A percentile compares a stretch with the other conserved stretches of the same genome.
Conservation (phyloP, 2,797 vertebrate genomes). For the Tapera naevia region DNA sequence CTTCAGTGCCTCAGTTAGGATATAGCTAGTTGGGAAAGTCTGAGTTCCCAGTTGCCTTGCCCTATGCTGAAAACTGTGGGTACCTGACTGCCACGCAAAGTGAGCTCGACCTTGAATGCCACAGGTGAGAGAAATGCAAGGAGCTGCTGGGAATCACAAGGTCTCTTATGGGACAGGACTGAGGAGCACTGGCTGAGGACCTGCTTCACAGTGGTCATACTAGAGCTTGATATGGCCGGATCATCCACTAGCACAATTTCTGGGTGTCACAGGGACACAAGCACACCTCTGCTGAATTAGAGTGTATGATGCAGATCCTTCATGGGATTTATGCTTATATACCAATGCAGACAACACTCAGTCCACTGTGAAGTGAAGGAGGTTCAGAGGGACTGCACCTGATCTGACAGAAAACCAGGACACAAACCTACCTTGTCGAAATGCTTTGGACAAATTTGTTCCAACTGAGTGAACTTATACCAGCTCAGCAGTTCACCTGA, state of each 20-base stretch:
- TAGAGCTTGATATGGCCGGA: not conserved
- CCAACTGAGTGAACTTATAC: not conserved
- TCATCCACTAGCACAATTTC: not conserved
- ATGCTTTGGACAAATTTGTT: not conserved
- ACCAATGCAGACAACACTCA: not conserved
- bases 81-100: not conserved
- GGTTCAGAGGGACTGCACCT: not conserved
- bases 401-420: not conserved
- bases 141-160: not conserved
- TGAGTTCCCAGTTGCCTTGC: not conserved
- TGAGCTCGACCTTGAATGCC: fast-evolving
- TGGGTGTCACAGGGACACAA: not conserved
- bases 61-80: fast-evolving
- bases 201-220: not conserved
- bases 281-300: not conserved
- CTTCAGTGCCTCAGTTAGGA: not conserved
- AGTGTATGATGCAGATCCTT: not conserved
- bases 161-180: not conserved
- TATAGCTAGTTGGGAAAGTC: not conserved
- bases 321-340: not conserved
- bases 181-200: fast-evolving
- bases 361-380: not conserved
- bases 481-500: not conserved
- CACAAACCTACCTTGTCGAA: not conserved
- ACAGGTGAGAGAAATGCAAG: fast-evolving